phyloP scores from a whole-genome alignment of 1,140 invertebrate genomes.

The Heliconius himera region DNA sequence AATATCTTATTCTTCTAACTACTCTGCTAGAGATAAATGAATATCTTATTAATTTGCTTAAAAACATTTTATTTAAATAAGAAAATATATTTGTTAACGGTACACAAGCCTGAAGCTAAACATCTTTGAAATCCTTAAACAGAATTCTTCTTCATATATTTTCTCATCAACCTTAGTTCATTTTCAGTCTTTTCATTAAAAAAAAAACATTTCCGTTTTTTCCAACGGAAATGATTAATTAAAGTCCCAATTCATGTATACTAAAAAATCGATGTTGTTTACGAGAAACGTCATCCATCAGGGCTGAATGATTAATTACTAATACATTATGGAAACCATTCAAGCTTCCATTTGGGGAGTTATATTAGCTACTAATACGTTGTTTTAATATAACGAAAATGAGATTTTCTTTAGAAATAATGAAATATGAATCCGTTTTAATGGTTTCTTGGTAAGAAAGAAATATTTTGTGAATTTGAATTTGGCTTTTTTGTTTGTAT shows the following conservation, averaged over 20 bases:
- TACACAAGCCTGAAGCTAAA: neutral
- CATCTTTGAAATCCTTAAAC: neutral
- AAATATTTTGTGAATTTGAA: neutral
- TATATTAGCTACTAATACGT: slow-evolving; percentile 5
- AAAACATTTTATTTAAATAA: too few species aligned
- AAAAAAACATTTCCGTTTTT: neutral
- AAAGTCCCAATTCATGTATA: neutral
- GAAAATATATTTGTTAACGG: neutral
- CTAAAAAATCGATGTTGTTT: slow-evolving; percentile 19
- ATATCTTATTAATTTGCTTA: too few species aligned
- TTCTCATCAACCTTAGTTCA: too few species aligned
- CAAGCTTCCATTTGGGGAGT: neutral
- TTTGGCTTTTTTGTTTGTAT: neutral
- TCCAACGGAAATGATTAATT: slow-evolving; percentile 3
- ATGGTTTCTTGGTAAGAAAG: slow-evolving; percentile 2
- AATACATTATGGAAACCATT: slow-evolving; percentile 16
- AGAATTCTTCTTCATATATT: too few species aligned
- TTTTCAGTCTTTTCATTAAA: neutral
- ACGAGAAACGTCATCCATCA: slow-evolving; percentile 16
- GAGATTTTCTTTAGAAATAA: slow-evolving; percentile 16
- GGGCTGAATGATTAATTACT: slow-evolving; percentile 16
- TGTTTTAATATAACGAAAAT: slow-evolving; percentile 20
- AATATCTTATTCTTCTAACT: too few species aligned
- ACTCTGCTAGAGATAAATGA: too few species aligned
- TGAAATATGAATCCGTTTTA: slow-evolving; percentile 1